Conservation (phyloP, 2,113 vertebrate species). For the Trogon melanurus region DNA sequence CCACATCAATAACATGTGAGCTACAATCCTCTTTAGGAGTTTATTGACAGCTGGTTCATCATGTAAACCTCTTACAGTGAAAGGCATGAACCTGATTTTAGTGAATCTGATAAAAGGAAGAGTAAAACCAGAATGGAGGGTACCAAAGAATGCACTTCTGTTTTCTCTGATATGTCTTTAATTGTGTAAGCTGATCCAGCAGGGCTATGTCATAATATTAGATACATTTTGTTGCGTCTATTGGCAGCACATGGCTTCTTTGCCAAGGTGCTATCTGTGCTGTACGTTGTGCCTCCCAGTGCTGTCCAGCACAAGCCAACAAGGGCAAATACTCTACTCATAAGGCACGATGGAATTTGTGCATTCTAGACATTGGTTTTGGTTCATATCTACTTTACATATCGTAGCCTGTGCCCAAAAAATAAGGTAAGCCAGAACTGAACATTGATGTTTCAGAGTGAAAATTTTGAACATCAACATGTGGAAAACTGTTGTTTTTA, state of each 20-base stretch:
- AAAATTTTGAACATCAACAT: background rate
- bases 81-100: slow-evolving; percentile 48
- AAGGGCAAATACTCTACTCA: background rate
- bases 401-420: background rate
- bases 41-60: slow-evolving; percentile 48
- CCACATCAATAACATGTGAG: background rate
- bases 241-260: background rate
- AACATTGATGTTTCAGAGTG: background rate
- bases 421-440: background rate
- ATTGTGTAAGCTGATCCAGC: background rate
- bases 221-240: background rate
- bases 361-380: background rate
- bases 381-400: background rate
- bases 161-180: background rate
- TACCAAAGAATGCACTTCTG: background rate
- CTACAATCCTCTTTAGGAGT: slow-evolving; percentile 41
- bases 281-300: background rate
- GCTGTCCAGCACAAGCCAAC: background rate
- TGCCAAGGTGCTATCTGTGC: background rate
- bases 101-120: slow-evolving; percentile 7
- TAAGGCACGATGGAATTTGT: background rate
- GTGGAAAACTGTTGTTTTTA: background rate
- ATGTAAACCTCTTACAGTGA: slow-evolving; percentile 51
- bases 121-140: background rate
- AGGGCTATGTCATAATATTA: background rate